These are phyloP conservation scores for Pipistrellus pygmaeus DNA, from an alignment of 2,797 vertebrate species.

Conservation along the genomic window DNA sequence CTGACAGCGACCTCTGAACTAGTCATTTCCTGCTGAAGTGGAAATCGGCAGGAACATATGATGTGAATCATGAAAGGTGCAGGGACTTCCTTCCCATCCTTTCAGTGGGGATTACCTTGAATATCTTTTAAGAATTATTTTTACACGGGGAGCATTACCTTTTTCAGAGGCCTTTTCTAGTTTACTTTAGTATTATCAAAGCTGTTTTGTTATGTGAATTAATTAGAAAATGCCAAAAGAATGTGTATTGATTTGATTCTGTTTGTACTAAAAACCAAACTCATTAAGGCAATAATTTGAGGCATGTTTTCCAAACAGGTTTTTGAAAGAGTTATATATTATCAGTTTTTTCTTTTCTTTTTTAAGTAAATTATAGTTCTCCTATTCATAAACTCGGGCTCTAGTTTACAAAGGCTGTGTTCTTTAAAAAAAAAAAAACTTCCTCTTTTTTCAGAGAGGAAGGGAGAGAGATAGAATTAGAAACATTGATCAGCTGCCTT, in stretches of 20 bases:
- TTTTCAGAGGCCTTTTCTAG: not conserved
- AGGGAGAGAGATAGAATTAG: too few relatives aligned
- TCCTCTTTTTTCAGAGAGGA: too few relatives aligned
- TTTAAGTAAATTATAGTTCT: constrained; percentile 23
- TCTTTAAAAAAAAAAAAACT: not conserved
- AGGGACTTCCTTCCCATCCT: not conserved
- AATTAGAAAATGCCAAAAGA: constrained; percentile 11
- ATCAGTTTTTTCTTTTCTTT: not conserved
- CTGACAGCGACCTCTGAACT: not conserved
- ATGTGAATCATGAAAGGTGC: not conserved
- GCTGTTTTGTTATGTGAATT: not conserved
- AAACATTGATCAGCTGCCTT: too few relatives aligned
- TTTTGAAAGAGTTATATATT: not conserved
- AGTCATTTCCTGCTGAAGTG: not conserved
- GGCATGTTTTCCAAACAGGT: not conserved
- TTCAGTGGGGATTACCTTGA: not conserved
- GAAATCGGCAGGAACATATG: not conserved
- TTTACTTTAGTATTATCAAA: constrained; percentile 7
- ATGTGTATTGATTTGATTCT: not conserved
- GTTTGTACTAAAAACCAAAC: constrained; percentile 18
- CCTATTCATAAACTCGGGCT: not conserved
- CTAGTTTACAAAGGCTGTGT: not conserved
- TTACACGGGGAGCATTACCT: not conserved
- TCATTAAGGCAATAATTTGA: not conserved
- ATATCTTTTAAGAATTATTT: constrained; percentile 19